Evolutionary conservation across 2,888 invertebrate species (phyloP), one percentile per base, ranked within the genome.

Genomic region (Drosophila atroscutellata): DNA sequence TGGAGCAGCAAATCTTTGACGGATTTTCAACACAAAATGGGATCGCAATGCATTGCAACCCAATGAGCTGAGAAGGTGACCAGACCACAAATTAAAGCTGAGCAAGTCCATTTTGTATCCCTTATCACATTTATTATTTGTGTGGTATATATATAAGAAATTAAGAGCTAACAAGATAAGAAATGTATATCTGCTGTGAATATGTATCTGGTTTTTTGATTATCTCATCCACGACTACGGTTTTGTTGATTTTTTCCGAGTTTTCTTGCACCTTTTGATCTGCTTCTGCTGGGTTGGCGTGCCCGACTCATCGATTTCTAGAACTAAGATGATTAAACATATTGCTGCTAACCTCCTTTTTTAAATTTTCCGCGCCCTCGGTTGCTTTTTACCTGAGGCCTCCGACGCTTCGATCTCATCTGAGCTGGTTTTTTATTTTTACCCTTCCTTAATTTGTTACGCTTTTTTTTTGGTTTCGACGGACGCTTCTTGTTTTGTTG

Each of bases 1-100:
- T 81, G 65, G 61, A 66, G 69, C 60, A 65, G 60, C 71, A 34
- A 71, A 60, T 72, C 83, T 86, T 86, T 89, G 84, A 84, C 79
- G 84, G 81, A 77, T 77, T 82, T 77, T 49, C 66, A 63, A 70
- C 66, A 54, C 58, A 45, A 75, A 81, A 80, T 65, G 77, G 75
- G 62, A 72, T 75, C 55, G 66, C 63, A 72, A 36, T 58, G 9
- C 20, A 20, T 3, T 42, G 20, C 34, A 69, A 70, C 57, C 66
- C 68, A 66, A 28, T 71, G 51, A 65, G 74, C 51, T 57, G 59
- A 71, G 61, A 58, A 67, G 55, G 56, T 78, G 79, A 75, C 75
- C 75, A 72, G 64, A 62, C 67, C 75, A 68, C 58, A 49, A 56
- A 59, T 39, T 70, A 51, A 28, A 55, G 56, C 56, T 20, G 28